These are phyloP conservation scores for Stigmatopora nigra DNA, from an alignment of 2,113 vertebrate genomes.

Conservation along the genomic window DNA sequence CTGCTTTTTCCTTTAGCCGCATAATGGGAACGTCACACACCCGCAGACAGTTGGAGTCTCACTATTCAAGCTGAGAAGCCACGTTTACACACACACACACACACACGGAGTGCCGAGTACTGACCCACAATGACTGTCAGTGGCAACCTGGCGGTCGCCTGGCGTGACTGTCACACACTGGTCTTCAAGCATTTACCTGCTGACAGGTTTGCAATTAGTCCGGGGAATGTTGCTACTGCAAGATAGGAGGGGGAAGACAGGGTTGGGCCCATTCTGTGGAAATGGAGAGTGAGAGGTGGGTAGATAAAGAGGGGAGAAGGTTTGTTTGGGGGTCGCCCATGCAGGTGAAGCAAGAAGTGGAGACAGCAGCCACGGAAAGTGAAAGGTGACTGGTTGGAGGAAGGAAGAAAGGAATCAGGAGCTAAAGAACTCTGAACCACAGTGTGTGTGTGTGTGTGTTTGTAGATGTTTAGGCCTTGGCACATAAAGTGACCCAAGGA, in stretches of 20 bases:
- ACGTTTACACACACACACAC: slow-evolving; percentile 51
- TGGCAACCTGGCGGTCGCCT: slow-evolving; percentile 37
- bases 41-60: slow-evolving; percentile 59
- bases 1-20: slow-evolving; percentile 56
- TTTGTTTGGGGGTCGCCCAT: slow-evolving; percentile 17
- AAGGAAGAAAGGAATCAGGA: slow-evolving; percentile 18
- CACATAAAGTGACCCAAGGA: slow-evolving; percentile 79
- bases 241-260: slow-evolving; percentile 46
- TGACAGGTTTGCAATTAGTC: slow-evolving; percentile 75
- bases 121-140: slow-evolving; percentile 64
- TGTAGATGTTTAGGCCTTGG: slow-evolving; percentile 76
- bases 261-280: slow-evolving; percentile 21
- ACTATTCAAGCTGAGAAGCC: slow-evolving; percentile 60
- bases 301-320: slow-evolving; percentile 47
- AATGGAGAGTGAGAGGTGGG: slow-evolving; percentile 49
- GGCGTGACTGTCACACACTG: slow-evolving; percentile 63
- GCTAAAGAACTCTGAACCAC: not conserved
- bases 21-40: slow-evolving; percentile 68
- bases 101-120: slow-evolving; percentile 28
- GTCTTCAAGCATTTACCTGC: slow-evolving; percentile 73
- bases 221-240: slow-evolving; percentile 58
- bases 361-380: slow-evolving; percentile 39
- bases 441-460: slow-evolving; percentile 56
- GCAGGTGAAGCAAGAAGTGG: slow-evolving; percentile 14
- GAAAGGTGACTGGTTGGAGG: slow-evolving; percentile 39